A percentile compares a stretch with the other conserved stretches of the same genome.
These are phyloP conservation scores for Gymnogyps californianus DNA, from an alignment of 2,113 vertebrate species.

Conservation along the genomic window DNA sequence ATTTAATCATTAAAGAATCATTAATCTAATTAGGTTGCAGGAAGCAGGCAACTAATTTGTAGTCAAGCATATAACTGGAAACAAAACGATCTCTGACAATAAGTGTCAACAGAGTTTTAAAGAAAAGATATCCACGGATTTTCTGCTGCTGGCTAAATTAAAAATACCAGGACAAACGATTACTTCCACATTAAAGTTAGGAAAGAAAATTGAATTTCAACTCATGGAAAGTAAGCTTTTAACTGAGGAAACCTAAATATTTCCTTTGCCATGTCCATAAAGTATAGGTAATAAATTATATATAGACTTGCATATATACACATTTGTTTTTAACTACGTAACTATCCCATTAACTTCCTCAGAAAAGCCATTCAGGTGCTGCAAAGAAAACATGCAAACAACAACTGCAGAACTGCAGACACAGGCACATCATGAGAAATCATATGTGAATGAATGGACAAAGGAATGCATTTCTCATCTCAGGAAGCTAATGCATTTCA, in stretches of 20 bases:
- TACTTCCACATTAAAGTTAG: conserved; percentile 13
- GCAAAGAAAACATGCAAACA: background rate
- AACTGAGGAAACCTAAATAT: background rate
- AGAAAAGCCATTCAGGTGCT: background rate
- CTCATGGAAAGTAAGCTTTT: background rate
- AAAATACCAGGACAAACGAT: background rate
- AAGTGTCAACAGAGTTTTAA: conserved; percentile 17
- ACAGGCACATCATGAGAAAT: background rate
- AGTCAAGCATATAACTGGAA: conserved; percentile 34
- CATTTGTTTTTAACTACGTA: background rate
- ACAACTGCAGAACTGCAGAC: background rate
- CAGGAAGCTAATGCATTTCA: background rate
- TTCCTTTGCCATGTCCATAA: background rate
- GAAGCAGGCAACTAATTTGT: conserved; percentile 24
- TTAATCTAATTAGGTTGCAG: conserved; percentile 59
- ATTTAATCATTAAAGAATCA: conserved; percentile 54
- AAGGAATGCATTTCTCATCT: background rate
- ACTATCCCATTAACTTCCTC: background rate
- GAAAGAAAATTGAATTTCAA: background rate
- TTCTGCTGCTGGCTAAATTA: background rate
- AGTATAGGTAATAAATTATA: background rate
- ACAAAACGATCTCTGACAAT: conserved; percentile 45
- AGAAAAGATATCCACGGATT: background rate
- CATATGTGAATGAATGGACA: background rate
- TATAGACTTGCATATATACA: background rate